These are phyloP conservation scores for Tylochromis polylepis DNA, from an alignment of 2,113 vertebrate species.

Conservation along the genomic window DNA sequence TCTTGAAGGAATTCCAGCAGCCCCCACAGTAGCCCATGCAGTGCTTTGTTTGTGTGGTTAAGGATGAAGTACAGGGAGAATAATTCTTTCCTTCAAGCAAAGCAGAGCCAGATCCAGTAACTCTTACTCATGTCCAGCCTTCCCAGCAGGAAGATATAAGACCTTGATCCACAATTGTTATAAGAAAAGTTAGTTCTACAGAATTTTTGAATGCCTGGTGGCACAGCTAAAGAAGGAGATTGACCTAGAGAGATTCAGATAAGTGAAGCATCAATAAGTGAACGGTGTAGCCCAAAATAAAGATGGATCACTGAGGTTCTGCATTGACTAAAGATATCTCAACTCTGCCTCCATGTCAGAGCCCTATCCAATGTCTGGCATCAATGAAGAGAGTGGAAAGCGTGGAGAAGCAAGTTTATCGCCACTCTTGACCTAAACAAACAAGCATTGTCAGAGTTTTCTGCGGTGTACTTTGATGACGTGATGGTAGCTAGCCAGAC, in stretches of 20 bases:
- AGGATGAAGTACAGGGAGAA: neutral
- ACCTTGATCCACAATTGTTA: neutral
- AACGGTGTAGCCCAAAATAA: neutral
- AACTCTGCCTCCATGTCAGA: neutral
- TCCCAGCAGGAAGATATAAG: neutral
- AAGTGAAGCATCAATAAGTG: too few species aligned
- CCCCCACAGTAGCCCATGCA: neutral
- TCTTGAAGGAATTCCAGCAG: neutral
- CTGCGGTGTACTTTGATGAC: neutral
- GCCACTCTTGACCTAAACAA: neutral
- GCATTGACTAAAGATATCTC: neutral
- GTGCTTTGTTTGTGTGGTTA: neutral
- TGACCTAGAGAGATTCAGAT: neutral
- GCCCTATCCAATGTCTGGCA: neutral
- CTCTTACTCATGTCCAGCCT: neutral
- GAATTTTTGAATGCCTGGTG: neutral
- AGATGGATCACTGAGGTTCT: neutral
- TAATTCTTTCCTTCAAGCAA: neutral
- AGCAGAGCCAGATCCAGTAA: neutral
- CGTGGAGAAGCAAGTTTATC: neutral
- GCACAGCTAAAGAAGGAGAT: neutral
- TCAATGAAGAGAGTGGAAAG: neutral
- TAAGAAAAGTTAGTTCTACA: neutral
- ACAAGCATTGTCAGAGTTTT: neutral
- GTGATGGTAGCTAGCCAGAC: neutral